A percentile compares a stretch with the other conserved stretches of the same genome.
phyloP scores from a whole-genome alignment of 1,140 invertebrate species.

The Aphelinus certus region DNA sequence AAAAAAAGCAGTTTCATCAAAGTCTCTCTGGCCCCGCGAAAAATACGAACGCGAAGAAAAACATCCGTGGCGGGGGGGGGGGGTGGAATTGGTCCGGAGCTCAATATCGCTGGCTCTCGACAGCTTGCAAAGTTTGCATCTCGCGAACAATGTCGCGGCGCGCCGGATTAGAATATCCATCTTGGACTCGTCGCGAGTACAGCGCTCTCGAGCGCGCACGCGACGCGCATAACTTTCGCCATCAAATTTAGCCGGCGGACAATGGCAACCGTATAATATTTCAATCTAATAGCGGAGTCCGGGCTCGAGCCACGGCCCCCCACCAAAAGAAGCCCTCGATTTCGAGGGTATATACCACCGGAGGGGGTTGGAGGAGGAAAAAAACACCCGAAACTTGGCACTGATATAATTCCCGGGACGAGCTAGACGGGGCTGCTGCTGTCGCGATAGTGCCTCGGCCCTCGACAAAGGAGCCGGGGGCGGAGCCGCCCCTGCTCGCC shows the following conservation, averaged over 20 bases:
- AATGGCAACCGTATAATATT: constrained; percentile 14
- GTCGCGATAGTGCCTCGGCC: neutral
- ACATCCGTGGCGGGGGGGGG: no score
- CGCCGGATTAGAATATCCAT: constrained; percentile 9
- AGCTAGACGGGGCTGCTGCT: neutral
- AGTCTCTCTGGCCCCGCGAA: no score
- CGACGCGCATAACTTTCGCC: constrained; percentile 4
- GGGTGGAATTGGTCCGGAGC: no score
- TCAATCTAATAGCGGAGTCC: constrained; percentile 10
- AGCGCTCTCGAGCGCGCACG: neutral
- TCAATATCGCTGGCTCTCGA: no score
- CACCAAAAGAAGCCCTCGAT: no score
- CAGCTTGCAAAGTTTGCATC: no score
- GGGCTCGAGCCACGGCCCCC: no score
- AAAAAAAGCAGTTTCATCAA: no score
- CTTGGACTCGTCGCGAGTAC: neutral
- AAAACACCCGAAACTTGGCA: constrained; percentile 2
- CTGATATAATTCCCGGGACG: constrained; percentile 7
- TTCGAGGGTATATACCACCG: no score
- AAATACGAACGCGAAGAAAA: no score
- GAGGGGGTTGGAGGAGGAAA: no score
- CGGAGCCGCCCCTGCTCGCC: neutral
- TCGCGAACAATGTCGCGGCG: no score
- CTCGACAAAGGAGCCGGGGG: constrained; percentile 11
- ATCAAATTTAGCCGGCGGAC: constrained; percentile 15